phyloP scores from a whole-genome alignment of 2,888 invertebrate species.

The Cancer borealis region DNA sequence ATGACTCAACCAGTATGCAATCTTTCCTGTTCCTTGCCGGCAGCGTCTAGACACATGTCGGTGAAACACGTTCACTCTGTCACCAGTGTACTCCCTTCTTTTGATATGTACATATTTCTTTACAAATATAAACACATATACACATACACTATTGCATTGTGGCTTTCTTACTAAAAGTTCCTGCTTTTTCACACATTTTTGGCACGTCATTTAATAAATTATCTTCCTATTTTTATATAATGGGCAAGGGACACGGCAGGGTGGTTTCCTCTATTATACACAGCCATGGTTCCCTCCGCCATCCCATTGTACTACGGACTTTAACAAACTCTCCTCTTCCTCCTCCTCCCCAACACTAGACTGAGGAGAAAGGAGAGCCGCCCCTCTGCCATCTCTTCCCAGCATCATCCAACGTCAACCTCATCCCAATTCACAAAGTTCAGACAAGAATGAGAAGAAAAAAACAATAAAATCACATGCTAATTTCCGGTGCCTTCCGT shows the following conservation, averaged over 20 bases:
- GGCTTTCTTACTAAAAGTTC: background rate
- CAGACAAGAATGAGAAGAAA: background rate
- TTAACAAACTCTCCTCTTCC: background rate
- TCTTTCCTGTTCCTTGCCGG: background rate
- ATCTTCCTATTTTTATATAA: background rate
- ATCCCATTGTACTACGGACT: background rate
- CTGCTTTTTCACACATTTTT: background rate
- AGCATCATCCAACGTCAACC: background rate
- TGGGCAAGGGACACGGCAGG: background rate
- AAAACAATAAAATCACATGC: background rate
- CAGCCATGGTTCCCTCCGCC: background rate
- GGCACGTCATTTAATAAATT: too few relatives aligned
- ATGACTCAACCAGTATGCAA: background rate
- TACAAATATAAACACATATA: background rate
- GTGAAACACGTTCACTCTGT: background rate
- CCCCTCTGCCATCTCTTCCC: background rate
- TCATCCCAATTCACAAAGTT: background rate
- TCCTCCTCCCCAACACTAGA: background rate
- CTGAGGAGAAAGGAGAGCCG: constrained; percentile 20
- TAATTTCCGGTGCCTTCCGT: constrained; percentile 6
- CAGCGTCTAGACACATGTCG: constrained; percentile 11
- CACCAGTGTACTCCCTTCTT: background rate
- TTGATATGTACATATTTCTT: background rate
- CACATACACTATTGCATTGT: background rate
- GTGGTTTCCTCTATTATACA: too few relatives aligned